Conservation (phyloP, 2,113 vertebrate genomes). For the Phoenicopterus ruber region DNA sequence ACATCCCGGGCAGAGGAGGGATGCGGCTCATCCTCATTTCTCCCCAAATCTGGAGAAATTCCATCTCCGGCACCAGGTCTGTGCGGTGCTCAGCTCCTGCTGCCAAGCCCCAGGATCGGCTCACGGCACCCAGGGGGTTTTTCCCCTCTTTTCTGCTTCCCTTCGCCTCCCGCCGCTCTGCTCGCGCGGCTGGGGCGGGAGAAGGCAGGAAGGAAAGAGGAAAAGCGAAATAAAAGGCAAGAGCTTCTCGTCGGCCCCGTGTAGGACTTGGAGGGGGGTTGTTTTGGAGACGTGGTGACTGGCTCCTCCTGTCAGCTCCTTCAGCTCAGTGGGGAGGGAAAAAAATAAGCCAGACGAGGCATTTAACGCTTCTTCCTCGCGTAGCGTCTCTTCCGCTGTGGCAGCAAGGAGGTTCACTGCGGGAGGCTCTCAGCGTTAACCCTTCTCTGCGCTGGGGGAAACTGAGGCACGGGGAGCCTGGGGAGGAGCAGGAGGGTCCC, state of each 20-base stretch:
- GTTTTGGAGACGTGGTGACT: not conserved
- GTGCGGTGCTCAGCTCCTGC: not conserved
- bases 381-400: not conserved
- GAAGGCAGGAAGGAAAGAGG: not conserved
- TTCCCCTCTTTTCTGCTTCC: not conserved
- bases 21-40: not conserved
- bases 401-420: not conserved
- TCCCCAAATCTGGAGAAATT: not conserved
- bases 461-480: not conserved
- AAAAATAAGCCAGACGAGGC: not conserved
- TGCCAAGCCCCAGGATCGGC: not conserved
- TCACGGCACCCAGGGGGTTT: fast-evolving
- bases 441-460: not conserved
- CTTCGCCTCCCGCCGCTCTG: not conserved
- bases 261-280: not conserved
- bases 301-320: not conserved
- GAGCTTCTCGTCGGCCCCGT: not conserved
- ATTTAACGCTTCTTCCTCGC: not conserved
- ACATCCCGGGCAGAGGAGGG: not conserved
- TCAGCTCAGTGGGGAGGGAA: not conserved
- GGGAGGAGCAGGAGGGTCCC: not conserved
- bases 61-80: not conserved
- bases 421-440: not conserved
- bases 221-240: not conserved
- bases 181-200: not conserved